Conservation (phyloP, 1,140 invertebrate species). For the Drosophila elegans region DNA sequence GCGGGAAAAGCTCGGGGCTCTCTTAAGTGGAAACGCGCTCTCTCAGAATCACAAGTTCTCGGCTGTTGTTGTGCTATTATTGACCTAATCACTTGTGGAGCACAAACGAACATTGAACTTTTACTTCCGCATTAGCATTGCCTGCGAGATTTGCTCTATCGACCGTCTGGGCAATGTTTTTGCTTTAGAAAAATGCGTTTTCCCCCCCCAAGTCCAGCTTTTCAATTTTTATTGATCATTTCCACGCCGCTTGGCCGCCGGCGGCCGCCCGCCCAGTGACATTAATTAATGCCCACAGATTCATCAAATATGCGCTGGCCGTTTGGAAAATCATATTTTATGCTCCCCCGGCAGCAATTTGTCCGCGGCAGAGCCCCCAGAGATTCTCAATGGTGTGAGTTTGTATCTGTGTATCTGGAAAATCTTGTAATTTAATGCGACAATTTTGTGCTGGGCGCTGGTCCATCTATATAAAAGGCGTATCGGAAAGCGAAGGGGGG, state of each 20-base stretch:
- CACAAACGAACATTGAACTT: constrained; percentile 85
- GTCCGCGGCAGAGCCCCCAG: constrained; percentile 52
- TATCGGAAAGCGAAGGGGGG: not conserved
- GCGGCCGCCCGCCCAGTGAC: constrained; percentile 73
- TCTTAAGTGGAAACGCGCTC: constrained; percentile 22
- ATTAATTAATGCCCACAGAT: constrained; percentile 80
- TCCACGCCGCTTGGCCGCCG: constrained; percentile 51
- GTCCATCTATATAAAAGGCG: constrained; percentile 10
- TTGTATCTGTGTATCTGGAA: constrained; percentile 43
- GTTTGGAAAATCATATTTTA: constrained; percentile 81
- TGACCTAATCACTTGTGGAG: constrained; percentile 85
- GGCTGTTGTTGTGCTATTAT: constrained; percentile 74
- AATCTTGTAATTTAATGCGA: constrained; percentile 81
- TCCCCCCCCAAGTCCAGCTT: constrained; percentile 1
- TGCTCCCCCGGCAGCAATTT: constrained; percentile 67
- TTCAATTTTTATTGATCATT: constrained; percentile 64
- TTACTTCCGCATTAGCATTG: constrained; percentile 83
- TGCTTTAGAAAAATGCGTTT: constrained; percentile 22
- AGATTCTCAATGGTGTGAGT: constrained; percentile 14
- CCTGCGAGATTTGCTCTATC: constrained; percentile 20
- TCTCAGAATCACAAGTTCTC: constrained; percentile 44
- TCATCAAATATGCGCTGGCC: constrained; percentile 79
- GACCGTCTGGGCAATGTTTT: not conserved
- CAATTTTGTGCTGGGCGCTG: constrained; percentile 65
- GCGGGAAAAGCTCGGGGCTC: constrained; percentile 41